A percentile compares a stretch with the other conserved stretches of the same genome.
Evolutionary conservation across 2,888 invertebrate species (phyloP).

Genomic region (Catocala nupta): DNA sequence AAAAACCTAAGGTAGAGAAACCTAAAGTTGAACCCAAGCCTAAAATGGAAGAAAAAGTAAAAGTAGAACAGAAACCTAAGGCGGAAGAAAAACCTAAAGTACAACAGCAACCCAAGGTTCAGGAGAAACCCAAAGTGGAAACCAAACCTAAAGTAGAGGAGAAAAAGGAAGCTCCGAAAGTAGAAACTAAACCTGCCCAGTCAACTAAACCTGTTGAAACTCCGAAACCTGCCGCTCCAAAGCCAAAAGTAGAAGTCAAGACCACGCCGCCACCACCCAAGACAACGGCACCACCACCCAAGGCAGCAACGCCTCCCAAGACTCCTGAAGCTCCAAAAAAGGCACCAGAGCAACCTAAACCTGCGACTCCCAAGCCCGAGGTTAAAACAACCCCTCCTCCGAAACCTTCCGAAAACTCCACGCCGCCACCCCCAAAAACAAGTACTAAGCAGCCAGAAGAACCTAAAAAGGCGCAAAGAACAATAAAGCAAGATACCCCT

Average conservation of each 20-base stretch:
- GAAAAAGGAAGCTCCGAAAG: constrained; percentile 37
- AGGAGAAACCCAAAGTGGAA: constrained; percentile 34
- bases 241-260: constrained; percentile 7
- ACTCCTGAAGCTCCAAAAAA: constrained; percentile 10
- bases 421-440: constrained; percentile 24
- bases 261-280: constrained; percentile 5
- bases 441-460: constrained; percentile 31
- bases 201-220: constrained; percentile 34
- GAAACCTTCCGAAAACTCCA: not conserved
- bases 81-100: constrained; percentile 38
- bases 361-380: constrained; percentile 6
- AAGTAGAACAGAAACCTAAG: constrained; percentile 28
- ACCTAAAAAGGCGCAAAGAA: constrained; percentile 29
- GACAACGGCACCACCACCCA: constrained; percentile 5
- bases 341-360: constrained; percentile 11
- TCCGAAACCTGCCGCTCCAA: constrained; percentile 31
- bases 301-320: constrained; percentile 2
- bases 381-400: not conserved
- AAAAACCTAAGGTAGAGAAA: constrained; percentile 48
- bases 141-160: constrained; percentile 46
- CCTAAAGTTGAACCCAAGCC: constrained; percentile 42
- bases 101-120: constrained; percentile 30
- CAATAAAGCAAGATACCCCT: constrained; percentile 31
- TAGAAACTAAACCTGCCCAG: constrained; percentile 18
- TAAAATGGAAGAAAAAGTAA: constrained; percentile 40